Conservation (phyloP, 2,113 vertebrate species). For the Saimiri boliviensis region DNA sequence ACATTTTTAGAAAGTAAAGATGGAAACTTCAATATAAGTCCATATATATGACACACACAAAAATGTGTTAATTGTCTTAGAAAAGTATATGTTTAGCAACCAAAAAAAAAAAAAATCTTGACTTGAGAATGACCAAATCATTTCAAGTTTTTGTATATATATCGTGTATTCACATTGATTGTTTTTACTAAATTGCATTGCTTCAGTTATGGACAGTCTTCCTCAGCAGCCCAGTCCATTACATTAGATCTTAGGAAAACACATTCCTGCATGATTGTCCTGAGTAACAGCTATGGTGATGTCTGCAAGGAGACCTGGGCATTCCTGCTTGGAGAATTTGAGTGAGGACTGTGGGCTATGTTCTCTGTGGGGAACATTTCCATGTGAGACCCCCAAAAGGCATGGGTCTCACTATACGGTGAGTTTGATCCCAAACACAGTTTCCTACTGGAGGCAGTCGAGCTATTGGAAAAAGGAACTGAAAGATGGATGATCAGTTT, state of each 20-base stretch:
- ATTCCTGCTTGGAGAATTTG: not conserved
- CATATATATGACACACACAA: not conserved
- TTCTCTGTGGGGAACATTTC: too few relatives aligned
- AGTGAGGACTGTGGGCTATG: fast-evolving
- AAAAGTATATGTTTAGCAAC: not conserved
- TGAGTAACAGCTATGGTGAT: not conserved
- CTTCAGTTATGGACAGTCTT: not conserved
- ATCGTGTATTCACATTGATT: not conserved
- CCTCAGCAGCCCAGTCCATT: not conserved
- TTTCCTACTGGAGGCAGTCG: too few relatives aligned
- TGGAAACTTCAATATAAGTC: not conserved
- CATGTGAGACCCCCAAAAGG: too few relatives aligned
- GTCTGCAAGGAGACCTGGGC: not conserved
- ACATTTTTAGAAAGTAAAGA: not conserved
- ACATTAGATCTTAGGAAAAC: not conserved
- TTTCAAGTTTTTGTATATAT: not conserved
- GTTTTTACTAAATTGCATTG: not conserved
- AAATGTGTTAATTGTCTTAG: not conserved
- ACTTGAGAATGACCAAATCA: not conserved
- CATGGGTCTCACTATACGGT: too few relatives aligned
- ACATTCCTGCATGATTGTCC: too few relatives aligned
- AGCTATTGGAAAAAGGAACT: too few relatives aligned
- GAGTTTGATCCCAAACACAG: too few relatives aligned
- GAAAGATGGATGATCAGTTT: too few relatives aligned
- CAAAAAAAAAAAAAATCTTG: not conserved